Conservation (phyloP, 1,140 invertebrate genomes). For the Xylocopa sonorina region DNA sequence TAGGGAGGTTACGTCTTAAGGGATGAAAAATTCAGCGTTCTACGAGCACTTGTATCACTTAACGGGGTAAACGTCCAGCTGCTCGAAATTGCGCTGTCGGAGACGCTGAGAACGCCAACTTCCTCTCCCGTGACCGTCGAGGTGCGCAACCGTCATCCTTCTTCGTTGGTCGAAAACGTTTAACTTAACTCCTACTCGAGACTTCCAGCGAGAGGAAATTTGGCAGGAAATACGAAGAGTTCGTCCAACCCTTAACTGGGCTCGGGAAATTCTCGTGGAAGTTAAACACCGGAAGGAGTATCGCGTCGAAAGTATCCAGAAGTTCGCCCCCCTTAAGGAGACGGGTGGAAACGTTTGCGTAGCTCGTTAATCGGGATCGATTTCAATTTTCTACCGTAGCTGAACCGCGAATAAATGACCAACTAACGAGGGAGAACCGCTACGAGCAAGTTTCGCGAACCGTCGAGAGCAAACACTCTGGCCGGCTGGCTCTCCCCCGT, state of each 20-base stretch:
- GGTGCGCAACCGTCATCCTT: not conserved
- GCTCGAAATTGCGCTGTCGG: constrained; percentile 23
- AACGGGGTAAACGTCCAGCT: constrained; percentile 9
- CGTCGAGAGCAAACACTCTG: constrained; percentile 5
- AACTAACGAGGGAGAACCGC: constrained; percentile 24
- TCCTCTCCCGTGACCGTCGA: not conserved
- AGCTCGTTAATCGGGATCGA: constrained; percentile 31
- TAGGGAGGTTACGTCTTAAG: constrained; percentile 15
- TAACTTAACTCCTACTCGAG: not conserved
- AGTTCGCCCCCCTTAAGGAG: too few relatives aligned
- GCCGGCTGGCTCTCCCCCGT: too few relatives aligned
- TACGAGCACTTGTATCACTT: constrained; percentile 22
- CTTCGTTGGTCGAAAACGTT: not conserved
- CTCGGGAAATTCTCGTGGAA: not conserved
- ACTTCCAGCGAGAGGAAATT: not conserved
- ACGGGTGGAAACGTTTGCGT: not conserved
- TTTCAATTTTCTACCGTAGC: not conserved
- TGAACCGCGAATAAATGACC: constrained; percentile 1
- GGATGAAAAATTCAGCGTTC: constrained; percentile 26
- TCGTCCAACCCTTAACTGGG: not conserved
- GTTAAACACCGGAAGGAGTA: not conserved
- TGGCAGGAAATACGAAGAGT: not conserved
- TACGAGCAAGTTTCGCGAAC: constrained; percentile 15
- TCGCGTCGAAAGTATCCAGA: not conserved
- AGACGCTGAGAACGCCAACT: not conserved